phyloP scores from a whole-genome alignment of 2,797 vertebrate genomes.

The Acanthopagrus latus region DNA sequence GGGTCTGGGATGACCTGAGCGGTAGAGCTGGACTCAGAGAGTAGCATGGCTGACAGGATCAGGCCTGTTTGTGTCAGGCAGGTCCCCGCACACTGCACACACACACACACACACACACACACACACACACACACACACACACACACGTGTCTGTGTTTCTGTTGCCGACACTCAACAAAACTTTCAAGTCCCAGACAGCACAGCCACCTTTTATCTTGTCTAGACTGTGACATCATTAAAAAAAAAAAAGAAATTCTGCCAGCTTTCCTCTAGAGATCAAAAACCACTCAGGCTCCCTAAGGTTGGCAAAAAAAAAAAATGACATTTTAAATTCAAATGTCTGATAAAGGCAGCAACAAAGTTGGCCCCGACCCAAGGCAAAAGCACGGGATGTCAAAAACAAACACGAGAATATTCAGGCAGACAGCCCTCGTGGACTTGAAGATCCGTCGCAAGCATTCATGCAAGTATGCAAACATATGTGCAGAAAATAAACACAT shows the following conservation, averaged over 20 bases:
- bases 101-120: slow-evolving; percentile 10
- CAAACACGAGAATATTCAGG: slow-evolving; percentile 35
- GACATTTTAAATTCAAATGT: slow-evolving; percentile 56
- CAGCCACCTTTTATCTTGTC: slow-evolving; percentile 61
- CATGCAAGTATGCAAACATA: slow-evolving; percentile 32
- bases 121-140: slow-evolving; percentile 8
- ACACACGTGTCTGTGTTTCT: slow-evolving; percentile 29
- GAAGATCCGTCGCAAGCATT: slow-evolving; percentile 24
- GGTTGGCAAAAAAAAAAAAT: slow-evolving; percentile 33
- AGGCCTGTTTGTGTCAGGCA: slow-evolving; percentile 27
- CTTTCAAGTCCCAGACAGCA: slow-evolving; percentile 32
- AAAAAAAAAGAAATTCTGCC: slow-evolving; percentile 13
- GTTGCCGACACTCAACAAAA: slow-evolving; percentile 29
- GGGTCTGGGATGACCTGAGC: slow-evolving; percentile 27
- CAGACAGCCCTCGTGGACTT: slow-evolving; percentile 20
- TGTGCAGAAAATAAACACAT: slow-evolving; percentile 30
- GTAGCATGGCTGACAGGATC: slow-evolving; percentile 20
- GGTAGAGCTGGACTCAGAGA: slow-evolving; percentile 14
- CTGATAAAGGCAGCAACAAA: slow-evolving; percentile 28
- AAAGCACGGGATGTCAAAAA: slow-evolving; percentile 37
- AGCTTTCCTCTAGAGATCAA: slow-evolving; percentile 45
- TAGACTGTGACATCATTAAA: slow-evolving; percentile 58
- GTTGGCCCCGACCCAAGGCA: slow-evolving; percentile 19
- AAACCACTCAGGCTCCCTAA: slow-evolving; percentile 27
- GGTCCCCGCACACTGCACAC: slow-evolving; percentile 15